A percentile compares a stretch with the other conserved stretches of the same genome.
These are phyloP conservation scores for Tachypleus tridentatus DNA, from an alignment of 1,140 invertebrate genomes.

Conservation along the genomic window DNA sequence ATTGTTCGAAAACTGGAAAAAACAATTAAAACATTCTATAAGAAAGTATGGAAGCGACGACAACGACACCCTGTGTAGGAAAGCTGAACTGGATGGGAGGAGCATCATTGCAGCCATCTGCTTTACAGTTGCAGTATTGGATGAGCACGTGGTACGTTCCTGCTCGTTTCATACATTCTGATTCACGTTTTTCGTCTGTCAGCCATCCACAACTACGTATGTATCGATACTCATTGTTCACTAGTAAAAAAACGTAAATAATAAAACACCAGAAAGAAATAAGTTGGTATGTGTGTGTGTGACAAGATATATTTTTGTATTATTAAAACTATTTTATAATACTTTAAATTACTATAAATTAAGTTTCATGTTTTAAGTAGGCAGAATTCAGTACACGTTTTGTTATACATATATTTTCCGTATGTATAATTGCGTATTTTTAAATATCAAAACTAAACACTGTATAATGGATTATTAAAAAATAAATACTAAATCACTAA, in stretches of 20 bases:
- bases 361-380: too few relatives aligned
- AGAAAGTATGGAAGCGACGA: not conserved
- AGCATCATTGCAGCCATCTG: conserved; percentile 15
- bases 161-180: conserved; percentile 14
- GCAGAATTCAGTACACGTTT: too few relatives aligned
- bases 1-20: too few relatives aligned
- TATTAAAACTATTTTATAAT: too few relatives aligned
- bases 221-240: conserved; percentile 14
- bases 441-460: too few relatives aligned
- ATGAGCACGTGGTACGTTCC: conserved; percentile 18
- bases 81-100: not conserved
- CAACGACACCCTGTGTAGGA: not conserved
- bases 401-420: too few relatives aligned
- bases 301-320: too few relatives aligned
- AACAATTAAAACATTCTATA: too few relatives aligned
- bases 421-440: too few relatives aligned
- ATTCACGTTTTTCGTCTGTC: conserved; percentile 1
- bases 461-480: too few relatives aligned
- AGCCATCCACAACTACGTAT: conserved; percentile 19
- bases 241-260: conserved; percentile 2
- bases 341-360: too few relatives aligned
- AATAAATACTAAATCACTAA: too few relatives aligned
- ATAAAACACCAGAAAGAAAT: not conserved
- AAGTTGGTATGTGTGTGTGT: not conserved
- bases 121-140: conserved; percentile 16